These are phyloP conservation scores for Lophotriccus pileatus DNA, from an alignment of 2,797 vertebrate species.

Conservation along the genomic window DNA sequence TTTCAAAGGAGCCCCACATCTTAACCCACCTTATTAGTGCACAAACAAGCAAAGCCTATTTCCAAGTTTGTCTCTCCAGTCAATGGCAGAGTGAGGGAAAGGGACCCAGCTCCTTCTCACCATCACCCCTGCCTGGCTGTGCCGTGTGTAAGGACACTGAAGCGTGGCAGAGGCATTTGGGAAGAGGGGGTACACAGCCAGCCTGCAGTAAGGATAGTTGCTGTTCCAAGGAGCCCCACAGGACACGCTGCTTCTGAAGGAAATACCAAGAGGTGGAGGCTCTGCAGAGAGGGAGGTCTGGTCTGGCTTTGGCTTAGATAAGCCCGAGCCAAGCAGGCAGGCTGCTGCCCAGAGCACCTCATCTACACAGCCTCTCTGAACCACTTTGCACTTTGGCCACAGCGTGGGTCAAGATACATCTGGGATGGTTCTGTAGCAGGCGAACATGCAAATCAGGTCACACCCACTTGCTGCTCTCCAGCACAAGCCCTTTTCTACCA, in stretches of 20 bases:
- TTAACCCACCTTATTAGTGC: background rate
- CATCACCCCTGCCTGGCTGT: background rate
- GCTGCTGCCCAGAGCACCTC: background rate
- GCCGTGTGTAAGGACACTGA: rapidly evolving
- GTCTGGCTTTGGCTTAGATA: background rate
- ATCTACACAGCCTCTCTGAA: background rate
- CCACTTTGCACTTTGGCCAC: background rate
- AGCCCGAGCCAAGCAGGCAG: rapidly evolving
- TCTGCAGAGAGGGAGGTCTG: background rate
- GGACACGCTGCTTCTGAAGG: background rate
- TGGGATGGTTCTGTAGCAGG: background rate
- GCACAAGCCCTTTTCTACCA: background rate
- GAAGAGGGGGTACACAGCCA: background rate
- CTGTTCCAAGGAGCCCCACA: background rate
- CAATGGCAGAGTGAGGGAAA: background rate
- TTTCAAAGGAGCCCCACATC: background rate
- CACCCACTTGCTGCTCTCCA: background rate
- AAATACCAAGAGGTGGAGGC: background rate
- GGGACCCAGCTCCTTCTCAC: background rate
- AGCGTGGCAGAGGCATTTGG: rapidly evolving
- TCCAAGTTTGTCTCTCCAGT: background rate
- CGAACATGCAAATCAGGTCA: rapidly evolving
- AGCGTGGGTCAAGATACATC: background rate
- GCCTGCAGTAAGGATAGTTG: rapidly evolving
- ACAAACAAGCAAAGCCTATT: background rate